These are phyloP conservation scores for Orthosia gothica DNA, from an alignment of 2,888 invertebrate species.

Conservation along the genomic window DNA sequence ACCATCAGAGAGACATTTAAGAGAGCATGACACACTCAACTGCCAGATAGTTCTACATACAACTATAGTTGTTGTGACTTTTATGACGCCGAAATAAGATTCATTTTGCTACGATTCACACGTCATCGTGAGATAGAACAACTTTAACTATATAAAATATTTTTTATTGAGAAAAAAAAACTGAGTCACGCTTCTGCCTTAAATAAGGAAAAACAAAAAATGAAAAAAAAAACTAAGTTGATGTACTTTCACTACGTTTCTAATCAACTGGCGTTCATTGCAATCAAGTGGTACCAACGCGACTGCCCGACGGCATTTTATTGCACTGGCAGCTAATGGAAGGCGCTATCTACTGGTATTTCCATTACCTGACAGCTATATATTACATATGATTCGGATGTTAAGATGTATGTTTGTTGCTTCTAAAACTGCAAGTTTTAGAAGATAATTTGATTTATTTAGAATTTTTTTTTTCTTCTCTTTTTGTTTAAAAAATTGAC, in stretches of 20 bases:
- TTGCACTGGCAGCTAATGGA: slow-evolving; percentile 50
- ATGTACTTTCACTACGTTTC: slow-evolving; percentile 8
- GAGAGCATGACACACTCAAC: too few relatives aligned
- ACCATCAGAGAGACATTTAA: too few relatives aligned
- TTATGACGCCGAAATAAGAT: too few relatives aligned
- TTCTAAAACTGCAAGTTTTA: not conserved
- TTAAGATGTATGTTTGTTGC: not conserved
- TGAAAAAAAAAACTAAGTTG: not conserved
- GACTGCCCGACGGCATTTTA: slow-evolving; percentile 55
- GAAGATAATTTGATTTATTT: too few relatives aligned
- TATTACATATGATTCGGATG: not conserved
- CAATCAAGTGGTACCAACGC: slow-evolving; percentile 42
- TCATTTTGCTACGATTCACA: too few relatives aligned
- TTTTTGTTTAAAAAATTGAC: too few relatives aligned
- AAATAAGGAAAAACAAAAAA: slow-evolving; percentile 1
- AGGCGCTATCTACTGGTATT: not conserved
- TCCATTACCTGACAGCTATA: not conserved
- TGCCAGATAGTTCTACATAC: too few relatives aligned
- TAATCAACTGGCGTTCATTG: slow-evolving; percentile 26
- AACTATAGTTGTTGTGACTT: too few relatives aligned
- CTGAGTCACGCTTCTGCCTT: not conserved
- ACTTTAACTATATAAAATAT: too few relatives aligned
- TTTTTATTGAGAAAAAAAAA: not conserved
- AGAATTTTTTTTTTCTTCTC: too few relatives aligned
- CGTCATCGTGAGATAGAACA: too few relatives aligned